Conservation (phyloP, 2,113 vertebrate species). For the Lampris megalopsis region DNA sequence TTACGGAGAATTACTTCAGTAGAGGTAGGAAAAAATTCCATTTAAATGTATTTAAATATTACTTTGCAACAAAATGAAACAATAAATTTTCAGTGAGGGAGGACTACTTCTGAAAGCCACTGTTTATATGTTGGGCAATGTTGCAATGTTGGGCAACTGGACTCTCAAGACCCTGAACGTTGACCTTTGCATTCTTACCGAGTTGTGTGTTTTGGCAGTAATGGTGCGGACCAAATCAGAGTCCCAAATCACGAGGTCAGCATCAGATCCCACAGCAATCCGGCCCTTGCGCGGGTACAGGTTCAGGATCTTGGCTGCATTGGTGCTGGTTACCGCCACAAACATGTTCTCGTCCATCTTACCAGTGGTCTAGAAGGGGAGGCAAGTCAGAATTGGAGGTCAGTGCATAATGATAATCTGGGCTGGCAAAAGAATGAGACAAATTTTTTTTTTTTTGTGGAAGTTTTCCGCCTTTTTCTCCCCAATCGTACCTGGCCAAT, state of each 20-base stretch:
- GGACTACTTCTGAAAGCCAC: no score
- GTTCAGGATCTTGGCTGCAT: conserved; percentile 98
- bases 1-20: no score
- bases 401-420: background rate
- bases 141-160: no score
- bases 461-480: no score
- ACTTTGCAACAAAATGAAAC: no score
- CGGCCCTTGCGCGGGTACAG: conserved; percentile 96
- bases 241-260: conserved; percentile 97
- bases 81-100: no score
- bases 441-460: no score
- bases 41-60: no score
- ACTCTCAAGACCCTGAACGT: background rate
- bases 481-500: no score
- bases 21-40: no score
- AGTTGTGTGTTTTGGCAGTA: conserved; percentile 95
- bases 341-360: conserved; percentile 99
- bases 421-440: no score
- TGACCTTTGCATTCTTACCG: conserved; percentile 80
- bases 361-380: conserved; percentile 88
- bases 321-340: conserved; percentile 97
- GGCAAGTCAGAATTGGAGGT: background rate
- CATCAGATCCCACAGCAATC: conserved; percentile 95
- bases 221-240: conserved; percentile 92
- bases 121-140: no score